Evolutionary conservation across 1,140 invertebrate species (phyloP).

Genomic region (Cydia amplana): DNA sequence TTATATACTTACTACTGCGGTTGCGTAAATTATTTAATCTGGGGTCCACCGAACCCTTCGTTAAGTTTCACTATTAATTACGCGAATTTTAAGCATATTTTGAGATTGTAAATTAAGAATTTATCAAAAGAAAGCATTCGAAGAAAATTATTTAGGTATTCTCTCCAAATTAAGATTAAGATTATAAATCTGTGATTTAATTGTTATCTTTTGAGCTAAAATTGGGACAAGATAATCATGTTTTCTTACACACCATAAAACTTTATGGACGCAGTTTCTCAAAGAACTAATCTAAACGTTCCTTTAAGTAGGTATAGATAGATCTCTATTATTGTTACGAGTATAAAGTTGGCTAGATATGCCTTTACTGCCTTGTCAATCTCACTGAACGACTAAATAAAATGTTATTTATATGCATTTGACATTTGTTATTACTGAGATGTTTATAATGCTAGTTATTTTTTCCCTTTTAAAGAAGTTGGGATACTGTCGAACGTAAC

Average conservation of each 20-base stretch:
- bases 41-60: slow-evolving; percentile 50
- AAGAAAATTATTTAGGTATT: slow-evolving; percentile 50
- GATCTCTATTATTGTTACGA: slow-evolving; percentile 76
- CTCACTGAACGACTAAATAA: slow-evolving; percentile 20
- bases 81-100: slow-evolving; percentile 57
- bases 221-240: slow-evolving; percentile 46
- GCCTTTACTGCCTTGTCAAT: slow-evolving; percentile 26
- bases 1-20: slow-evolving; percentile 49
- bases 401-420: slow-evolving; percentile 9
- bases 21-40: slow-evolving; percentile 72
- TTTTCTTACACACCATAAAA: slow-evolving; percentile 30
- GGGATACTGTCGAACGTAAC: slow-evolving; percentile 10
- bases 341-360: slow-evolving; percentile 51
- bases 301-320: slow-evolving; percentile 74
- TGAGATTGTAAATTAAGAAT: slow-evolving; percentile 63
- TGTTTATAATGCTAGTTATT: slow-evolving; percentile 22
- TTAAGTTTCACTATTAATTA: slow-evolving; percentile 77
- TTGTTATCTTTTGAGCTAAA: slow-evolving; percentile 69
- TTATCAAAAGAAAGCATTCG: slow-evolving; percentile 46
- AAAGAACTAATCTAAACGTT: slow-evolving; percentile 74
- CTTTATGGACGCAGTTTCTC: slow-evolving; percentile 52
- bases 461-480: not conserved
- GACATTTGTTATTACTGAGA: slow-evolving; percentile 1
- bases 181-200: slow-evolving; percentile 74
- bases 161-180: slow-evolving; percentile 60